Percentiles rank a stretch among this genome's conserved stretches.
phyloP scores from a whole-genome alignment of 2,113 vertebrate species.

The Lontra canadensis region DNA sequence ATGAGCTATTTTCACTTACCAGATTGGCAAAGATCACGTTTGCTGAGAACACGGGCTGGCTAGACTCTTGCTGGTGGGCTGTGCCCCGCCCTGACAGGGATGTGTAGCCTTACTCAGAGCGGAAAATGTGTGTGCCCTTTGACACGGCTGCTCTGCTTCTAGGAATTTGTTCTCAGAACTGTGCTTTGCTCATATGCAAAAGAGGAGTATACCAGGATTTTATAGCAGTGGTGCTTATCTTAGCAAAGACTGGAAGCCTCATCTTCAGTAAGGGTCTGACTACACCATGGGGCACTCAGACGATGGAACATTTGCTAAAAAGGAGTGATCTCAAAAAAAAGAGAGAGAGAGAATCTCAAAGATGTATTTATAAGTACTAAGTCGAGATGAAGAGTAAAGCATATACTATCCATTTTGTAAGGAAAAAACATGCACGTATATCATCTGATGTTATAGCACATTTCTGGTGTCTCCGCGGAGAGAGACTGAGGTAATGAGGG shows the following conservation, averaged over 20 bases:
- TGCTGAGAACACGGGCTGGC: not conserved
- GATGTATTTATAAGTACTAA: not conserved
- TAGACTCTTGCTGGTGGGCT: not conserved
- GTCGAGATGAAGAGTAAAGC: not conserved
- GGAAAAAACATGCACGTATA: not conserved
- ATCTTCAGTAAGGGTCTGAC: not conserved
- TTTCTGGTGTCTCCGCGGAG: not conserved
- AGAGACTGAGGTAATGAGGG: not conserved
- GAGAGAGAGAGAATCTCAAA: not conserved
- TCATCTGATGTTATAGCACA: not conserved
- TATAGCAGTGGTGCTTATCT: not conserved
- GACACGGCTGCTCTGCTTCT: not conserved
- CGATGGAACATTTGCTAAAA: not conserved
- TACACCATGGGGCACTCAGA: not conserved
- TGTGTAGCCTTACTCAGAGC: not conserved
- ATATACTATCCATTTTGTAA: not conserved
- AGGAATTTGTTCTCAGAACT: not conserved
- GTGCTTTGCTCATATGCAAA: not conserved
- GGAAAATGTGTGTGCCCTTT: not conserved
- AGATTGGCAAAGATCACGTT: not conserved
- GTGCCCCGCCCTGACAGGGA: accelerated
- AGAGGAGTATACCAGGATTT: not conserved
- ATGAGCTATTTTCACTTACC: not conserved
- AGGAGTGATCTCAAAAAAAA: not conserved
- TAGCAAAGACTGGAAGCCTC: not conserved